Evolutionary conservation across 1,140 invertebrate genomes (phyloP).

Genomic region (Chrysomallon squamiferum): DNA sequence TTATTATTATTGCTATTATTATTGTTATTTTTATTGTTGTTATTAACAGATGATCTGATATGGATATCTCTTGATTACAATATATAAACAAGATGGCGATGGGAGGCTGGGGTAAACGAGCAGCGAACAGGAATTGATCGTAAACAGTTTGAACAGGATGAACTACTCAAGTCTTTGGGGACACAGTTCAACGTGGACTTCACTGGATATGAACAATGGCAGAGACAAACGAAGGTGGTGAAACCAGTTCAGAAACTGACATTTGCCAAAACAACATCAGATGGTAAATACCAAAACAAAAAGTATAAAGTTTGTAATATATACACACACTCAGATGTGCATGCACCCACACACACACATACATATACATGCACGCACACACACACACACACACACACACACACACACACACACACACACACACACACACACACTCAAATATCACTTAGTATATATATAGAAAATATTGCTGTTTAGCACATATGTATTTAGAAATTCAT

Average conservation of each 20-base stretch:
- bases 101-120: constrained; percentile 34
- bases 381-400: too few species aligned
- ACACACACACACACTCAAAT: too few species aligned
- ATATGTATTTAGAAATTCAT: too few species aligned
- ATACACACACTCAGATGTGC: not conserved
- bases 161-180: constrained; percentile 40
- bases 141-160: constrained; percentile 44
- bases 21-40: too few species aligned
- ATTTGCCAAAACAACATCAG: constrained; percentile 13
- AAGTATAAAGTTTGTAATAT: not conserved
- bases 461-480: too few species aligned
- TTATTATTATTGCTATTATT: too few species aligned
- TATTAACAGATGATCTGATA: too few species aligned
- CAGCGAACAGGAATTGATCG: constrained; percentile 33
- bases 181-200: constrained; percentile 47
- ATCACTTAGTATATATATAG: too few species aligned
- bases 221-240: constrained; percentile 26
- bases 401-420: too few species aligned
- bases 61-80: too few species aligned
- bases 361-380: too few species aligned
- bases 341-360: too few species aligned
- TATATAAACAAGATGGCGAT: constrained; percentile 22
- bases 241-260: constrained; percentile 11
- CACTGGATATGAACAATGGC: constrained; percentile 43
- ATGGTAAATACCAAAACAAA: not conserved